Evolutionary conservation across 2,113 vertebrate species (phyloP), one percentile per base, ranked within the genome.

Genomic region (Alethe diademata): DNA sequence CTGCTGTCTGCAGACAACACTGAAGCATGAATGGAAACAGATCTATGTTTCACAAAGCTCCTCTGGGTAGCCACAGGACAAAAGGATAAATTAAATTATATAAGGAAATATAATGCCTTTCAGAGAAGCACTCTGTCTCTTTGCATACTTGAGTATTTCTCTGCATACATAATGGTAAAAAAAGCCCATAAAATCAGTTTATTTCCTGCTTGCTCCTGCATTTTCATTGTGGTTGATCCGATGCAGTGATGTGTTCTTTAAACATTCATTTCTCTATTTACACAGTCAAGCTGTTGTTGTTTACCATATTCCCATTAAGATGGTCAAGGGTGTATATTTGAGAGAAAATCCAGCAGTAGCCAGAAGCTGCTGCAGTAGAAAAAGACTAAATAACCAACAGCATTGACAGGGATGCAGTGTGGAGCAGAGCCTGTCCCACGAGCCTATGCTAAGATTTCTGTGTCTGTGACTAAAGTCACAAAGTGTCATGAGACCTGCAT

Each of bases 11-110:
- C 86, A 91, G 67, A 56, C 64, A 86, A 33, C 47, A 16, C n/a
- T 51, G 64, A 56, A 78, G 61, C n/a, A 29, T 40, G 80, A 96
- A 92, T 84, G 80, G 90, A 97, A 95, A 93, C 92, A 97, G 95
- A 86, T 45, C 69, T 66, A 45, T 78, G 31, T 69, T 90, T 57
- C 51, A 66, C 66, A 89, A 90, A 70, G 40, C 51, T 88, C 12
- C 73, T 74, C 65, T 82, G 80, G 38, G 76, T 94, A 58, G 72
- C 61, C 94, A 93, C 80, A 91, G 87, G 67, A 93, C 64, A 95
- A 76, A 51, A 0, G 12, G 67, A 85, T 51, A 91, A 82, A 82
- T 58, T 43, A 43, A 92, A 50, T 82, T 74, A 38, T 80, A 60
- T 78, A 64, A 42, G 67, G 76, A 88, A 88, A 84, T 45, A 38